Base-by-base conservation (phyloP, 2,797 vertebrate species). In the Rhadinocentrus ornatus region DNA sequence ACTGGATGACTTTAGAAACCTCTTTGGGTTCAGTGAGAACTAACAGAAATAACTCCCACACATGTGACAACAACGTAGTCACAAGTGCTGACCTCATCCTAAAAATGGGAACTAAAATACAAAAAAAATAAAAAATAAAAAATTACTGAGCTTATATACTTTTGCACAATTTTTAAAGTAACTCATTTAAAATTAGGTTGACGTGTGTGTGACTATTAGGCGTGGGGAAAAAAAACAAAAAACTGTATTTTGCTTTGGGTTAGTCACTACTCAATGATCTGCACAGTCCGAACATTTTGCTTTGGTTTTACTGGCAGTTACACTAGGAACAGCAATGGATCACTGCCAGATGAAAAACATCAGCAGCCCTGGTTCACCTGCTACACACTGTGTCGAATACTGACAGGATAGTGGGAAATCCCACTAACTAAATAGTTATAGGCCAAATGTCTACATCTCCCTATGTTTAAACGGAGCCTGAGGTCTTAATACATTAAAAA, bases 31-130 rank as follows among this genome's bases (percentile, higher is more conserved):
- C 3, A 22, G 3, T 26, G 29, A 67, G 2, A 20, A 50, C 15
- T 22, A 57, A n/a, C 24, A 20, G 56, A 37, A 77, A 71, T 6
- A 63, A 55, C 31, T 73, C 71, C 68, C 58, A 78, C 29, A 31
- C 22, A 55, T 59, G 62, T 66, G 72, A 81, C 77, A 73, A 75
- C 75, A 61, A 20, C 0, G 13, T 6, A 3, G 11, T 31, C 12
- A 24, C 13, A 50, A 4, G 9, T 24, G 44, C 34, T 66, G 75
- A 87, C 62, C 32, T 81, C 74, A 78, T 79, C 54, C 34, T 13
- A 31, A 82, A 69, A 81, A 78, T 3, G 9, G 78, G 80, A 92
- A 87, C 62, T 74, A 1, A 11, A 69, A 63, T 4, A 22, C 31
- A 66, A 58, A 55, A n/a, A n/a, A n/a, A n/a, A n/a, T n/a, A n/a